Evolutionary conservation across 1,140 invertebrate species (phyloP), one percentile per base, ranked within the genome.

Genomic region (Drosophila orosa): DNA sequence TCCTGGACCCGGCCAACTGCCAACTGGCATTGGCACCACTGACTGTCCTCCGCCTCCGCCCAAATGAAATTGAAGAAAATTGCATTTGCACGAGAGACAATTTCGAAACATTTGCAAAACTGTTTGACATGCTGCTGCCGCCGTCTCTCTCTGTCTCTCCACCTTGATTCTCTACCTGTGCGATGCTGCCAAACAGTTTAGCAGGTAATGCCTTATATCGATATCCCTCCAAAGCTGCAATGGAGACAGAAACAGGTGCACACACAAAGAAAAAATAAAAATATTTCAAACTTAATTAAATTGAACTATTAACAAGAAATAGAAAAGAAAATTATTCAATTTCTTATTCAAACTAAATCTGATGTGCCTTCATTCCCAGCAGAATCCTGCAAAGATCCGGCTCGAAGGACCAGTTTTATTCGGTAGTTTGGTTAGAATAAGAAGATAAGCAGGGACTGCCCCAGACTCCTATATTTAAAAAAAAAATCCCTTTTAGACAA

Each of bases 61-160:
- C 80, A 85, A 89, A 89, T 90, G 80, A 90, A 89, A 89, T 89
- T 90, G 85, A 90, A 90, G 85, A 89, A 89, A 89, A 89, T 89
- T 89, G 85, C 85, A 89, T 89, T 89, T 89, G 85, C 85, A 89
- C 85, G 85, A 90, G 85, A 89, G 85, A 89, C 85, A 90, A 89
- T 89, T 89, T 85, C 85, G 86, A 89, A 89, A 89, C 85, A 89
- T 90, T 89, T 89, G 85, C 80, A 89, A 85, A 89, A 89, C 86
- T 79, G 85, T 89, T 90, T 89, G 85, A 89, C 85, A 89, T 74
- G 86, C 85, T 78, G 79, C 77, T 80, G 78, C 72, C 33, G 25
- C 44, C 58, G 12, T 39, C 61, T 56, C 39, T 27, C 17, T 50
- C 63, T 45, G 33, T 24, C n/a, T 12, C 15, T 35, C 35, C 55